Percentiles rank a stretch among this genome's conserved stretches.
Evolutionary conservation across 2,113 vertebrate genomes (phyloP).

Genomic region (human): GRCh38 chrX:11325001-11325500

Average conservation of each 20-base stretch:
- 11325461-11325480: conserved; percentile 47
- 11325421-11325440: conserved; percentile 37
- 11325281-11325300: conserved; percentile 9
- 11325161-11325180: conserved; percentile 2
- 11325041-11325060: no score
- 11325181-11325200: neutral
- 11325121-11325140: no score
- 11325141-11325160: neutral
- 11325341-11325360: conserved; percentile 33
- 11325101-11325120: no score
- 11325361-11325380: neutral
- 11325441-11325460: conserved; percentile 46
- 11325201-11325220: conserved; percentile 37
- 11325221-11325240: neutral
- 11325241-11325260: neutral
- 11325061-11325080: no score
- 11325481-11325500: conserved; percentile 45
- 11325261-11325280: conserved; percentile 33
- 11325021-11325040: no score
- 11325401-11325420: conserved; percentile 37
- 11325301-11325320: conserved; percentile 25
- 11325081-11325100: no score
- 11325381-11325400: conserved; percentile 4
- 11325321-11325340: conserved; percentile 44
- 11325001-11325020: no score